phyloP scores from a whole-genome alignment of 2,113 vertebrate species.

The Muntiacus muntjak region DNA sequence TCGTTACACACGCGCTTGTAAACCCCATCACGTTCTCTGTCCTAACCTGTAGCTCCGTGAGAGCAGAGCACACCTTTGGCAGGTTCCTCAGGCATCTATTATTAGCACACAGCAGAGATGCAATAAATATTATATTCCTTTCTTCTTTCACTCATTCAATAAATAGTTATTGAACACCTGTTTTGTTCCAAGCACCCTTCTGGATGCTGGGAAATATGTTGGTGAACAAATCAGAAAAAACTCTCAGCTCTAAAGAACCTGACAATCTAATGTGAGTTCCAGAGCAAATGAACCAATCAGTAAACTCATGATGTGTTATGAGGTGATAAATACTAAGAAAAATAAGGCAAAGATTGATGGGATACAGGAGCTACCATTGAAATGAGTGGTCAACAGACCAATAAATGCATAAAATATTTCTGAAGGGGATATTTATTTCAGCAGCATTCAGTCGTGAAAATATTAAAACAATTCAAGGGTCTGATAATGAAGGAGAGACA shows the following conservation, averaged over 20 bases:
- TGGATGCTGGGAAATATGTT: neutral
- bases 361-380: neutral
- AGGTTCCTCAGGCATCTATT: neutral
- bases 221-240: neutral
- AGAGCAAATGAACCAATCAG: neutral
- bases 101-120: neutral
- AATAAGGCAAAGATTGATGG: neutral
- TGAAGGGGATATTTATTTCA: neutral
- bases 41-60: neutral
- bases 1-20: neutral
- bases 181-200: too few species aligned
- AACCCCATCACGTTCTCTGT: neutral
- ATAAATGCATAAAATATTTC: neutral
- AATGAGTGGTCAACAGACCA: neutral
- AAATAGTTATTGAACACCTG: too few species aligned
- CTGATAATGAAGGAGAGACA: fast-evolving
- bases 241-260: neutral
- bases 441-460: neutral
- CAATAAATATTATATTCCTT: neutral
- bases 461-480: neutral
- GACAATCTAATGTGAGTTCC: neutral
- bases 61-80: neutral
- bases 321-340: neutral
- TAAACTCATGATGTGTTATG: neutral
- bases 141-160: neutral